Evolutionary conservation across 2,113 vertebrate genomes (phyloP), one percentile per base, ranked within the genome.

Genomic region (Poicephalus gulielmi): DNA sequence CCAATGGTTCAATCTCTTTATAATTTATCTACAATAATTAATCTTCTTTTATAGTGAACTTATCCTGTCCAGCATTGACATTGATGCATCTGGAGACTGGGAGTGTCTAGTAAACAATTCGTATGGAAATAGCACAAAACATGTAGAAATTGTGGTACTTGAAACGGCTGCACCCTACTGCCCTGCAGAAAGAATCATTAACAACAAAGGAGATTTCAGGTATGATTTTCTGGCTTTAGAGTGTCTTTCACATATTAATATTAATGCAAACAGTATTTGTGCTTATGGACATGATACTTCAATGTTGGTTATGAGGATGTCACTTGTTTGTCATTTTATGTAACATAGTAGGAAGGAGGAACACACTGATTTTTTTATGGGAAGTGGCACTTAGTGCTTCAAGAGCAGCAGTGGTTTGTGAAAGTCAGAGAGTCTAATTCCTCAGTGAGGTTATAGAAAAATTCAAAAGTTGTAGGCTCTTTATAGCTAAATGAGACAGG

Each of bases 151-250:
- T 27, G 98, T 99, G 57, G 99, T 99, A 11, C 94, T 99, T 94
- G 99, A 99, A 97, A 99, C 97, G 2, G 98, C 98, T 47, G 98
- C 98, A 13, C 97, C 98, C 13, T 99, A 99, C 97, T 99, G 99
- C 92, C 98, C 98, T 39, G 97, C 98, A 64, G 99, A 99, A 95
- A 98, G 98, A 97, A 96, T 99, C 92, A 98, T 97, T 96, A 99
- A 98, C 97, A 99, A 99, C 98, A 99, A 99, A 94, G 99, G 99
- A 50, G 98, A 99, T 83, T 99, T 99, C 98, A 99, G 99, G 99
- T 99, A 98, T 92, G 97, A 85, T 44, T 86, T 84, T n/a, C 15
- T 94, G 20, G 11, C 10, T 92, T 92, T 69, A 41, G 25, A 74
- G 24, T 73, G 6, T 79, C 27, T 86, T 95, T 86, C 49, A 17